Evolutionary conservation across 64 coral and sea anemone genomes (phyloP), one percentile per base, ranked within the genome.

Genomic region (Porites australiensis): DNA sequence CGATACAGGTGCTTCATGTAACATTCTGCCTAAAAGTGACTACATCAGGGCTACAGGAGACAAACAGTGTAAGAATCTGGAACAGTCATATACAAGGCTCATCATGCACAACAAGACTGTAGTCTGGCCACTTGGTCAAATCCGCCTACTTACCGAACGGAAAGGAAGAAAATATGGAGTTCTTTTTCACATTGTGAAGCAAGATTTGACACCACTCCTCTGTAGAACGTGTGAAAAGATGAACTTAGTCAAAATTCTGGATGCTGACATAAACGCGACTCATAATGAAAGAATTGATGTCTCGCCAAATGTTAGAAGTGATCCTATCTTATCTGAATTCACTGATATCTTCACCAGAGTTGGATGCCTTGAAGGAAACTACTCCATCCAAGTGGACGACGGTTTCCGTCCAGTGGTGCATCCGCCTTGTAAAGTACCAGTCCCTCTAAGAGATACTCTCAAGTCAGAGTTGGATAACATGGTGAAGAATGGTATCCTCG

Each of bases 61-160:
- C 50, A 87, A 88, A 50, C 70, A 88, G 8, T 88, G 70, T 88
- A 88, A 76, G 51, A 88, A 88, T 75, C 70, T 88, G 86, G 86
- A 88, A 88, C 51, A 59, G 19, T 75, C 86, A 19, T 75, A 88
- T 55, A 72, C 84, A 87, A 87, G 84, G 68, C 84, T 87, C 27
- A 72, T 87, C 51, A 87, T 87, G 67, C 84, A 87, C 65, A 86
- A 72, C 65, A 74, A 37, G 27, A 37, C 27, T 37, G 27, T 37
- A 58, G 69, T 87, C 51, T 64, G 60, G 59, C 13, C 27, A 27
- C 82, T 87, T 20, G 84, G 66, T 13, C 49, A 72, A 53, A 72
- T 53, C 18, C 65, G 66, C 64, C 68, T 57, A 37, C 27, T 87
- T 23, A 87, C 68, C 16, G 67, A 87, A 87, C 37, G 67, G 19